Base-by-base conservation (phyloP, 1,140 invertebrate species). In the Ladona fulva region DNA sequence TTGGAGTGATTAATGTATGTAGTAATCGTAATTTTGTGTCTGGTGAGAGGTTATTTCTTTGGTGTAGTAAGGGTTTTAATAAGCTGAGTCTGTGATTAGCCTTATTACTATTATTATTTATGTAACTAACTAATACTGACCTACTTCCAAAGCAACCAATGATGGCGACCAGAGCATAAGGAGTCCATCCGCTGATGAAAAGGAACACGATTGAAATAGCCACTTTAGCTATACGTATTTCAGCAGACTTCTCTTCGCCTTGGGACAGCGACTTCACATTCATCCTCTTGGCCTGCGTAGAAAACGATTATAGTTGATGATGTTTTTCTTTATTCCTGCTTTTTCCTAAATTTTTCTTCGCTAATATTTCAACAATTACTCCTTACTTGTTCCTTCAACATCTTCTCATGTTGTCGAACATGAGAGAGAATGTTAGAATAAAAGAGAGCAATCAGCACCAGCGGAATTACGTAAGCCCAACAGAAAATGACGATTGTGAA, bases 121-220 rank as follows among this genome's bases (percentile, higher is more conserved):
- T 52, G 10, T 52, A 52, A 52, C 10, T 11, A 11, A 11, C 10
- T 52, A 10, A 11, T 19, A 6, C 52, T 66, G 1, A 74, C 66
- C 66, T 74, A 11, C 24, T 74, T 12, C 92, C 92, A 81, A 92
- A 93, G 29, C 90, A 89, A 0, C 90, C 92, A n/a, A 88, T 91
- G 81, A 94, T 85, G 0, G 92, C 86, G 0, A 94, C 89, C 25
- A 92, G 85, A 0, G 91, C 90, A 80, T 93, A 93, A 0, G 91
- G 92, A 0, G 92, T 92, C 92, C 92, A 94, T 0, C 91, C 88
- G 78, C 90, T 87, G 0, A 94, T 83, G 66, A 74, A 37, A 1
- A 94, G 85, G 85, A 92, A 90, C 83, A 92, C 92, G 77, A 94
- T 92, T 0, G 91, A 92, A 79, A 93, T 90, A 1, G 92, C 92